Evolutionary conservation across 2,113 vertebrate species (phyloP), one percentile per base, ranked within the genome.

Genomic region (Anser cygnoides): DNA sequence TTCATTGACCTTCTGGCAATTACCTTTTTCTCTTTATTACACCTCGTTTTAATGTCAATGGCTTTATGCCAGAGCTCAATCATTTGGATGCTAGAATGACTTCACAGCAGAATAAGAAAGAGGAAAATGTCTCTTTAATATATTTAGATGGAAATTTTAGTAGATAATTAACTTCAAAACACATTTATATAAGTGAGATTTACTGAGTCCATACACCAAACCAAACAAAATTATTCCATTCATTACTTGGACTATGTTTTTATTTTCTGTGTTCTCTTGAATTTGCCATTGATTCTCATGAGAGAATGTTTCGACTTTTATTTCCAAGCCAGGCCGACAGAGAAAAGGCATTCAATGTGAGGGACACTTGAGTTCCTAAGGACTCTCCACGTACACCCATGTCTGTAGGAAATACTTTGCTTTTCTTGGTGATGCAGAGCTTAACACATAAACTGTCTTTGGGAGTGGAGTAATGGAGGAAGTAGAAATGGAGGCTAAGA

Each of bases 1-100:
- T 92, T 93, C 80, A 54, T 8, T 87, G 76, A 89, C 81, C 70
- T 90, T 84, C 81, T 71, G 52, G 67, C 82, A 84, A 91, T 91
- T 90, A 90, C 55, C 25, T 41, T 65, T n/a, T 78, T 92, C 72
- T 80, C 84, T 92, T 96, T 94, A 85, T 92, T 80, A 39, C 59
- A 81, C 72, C 72, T 77, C 88, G 59, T 88, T 95, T 91, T 96
- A 94, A 71, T 81, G 87, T 90, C 68, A 95, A 55, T 52, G 71
- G 46, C 94, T 90, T 97, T 93, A 93, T 93, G 37, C 61, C 21
- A 33, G 35, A 84, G 62, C 71, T 95, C 54, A 68, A 84, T 95
- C 84, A 94, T 84, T 88, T 80, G 43, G 67, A 86, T 6, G 11
- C 57, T 95, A 2, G 0, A 91, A 90, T 89, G 68, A 72, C 68